Evolutionary conservation across 2,888 invertebrate species (phyloP), one percentile per base, ranked within the genome.

Genomic region (Nasonia oneida): DNA sequence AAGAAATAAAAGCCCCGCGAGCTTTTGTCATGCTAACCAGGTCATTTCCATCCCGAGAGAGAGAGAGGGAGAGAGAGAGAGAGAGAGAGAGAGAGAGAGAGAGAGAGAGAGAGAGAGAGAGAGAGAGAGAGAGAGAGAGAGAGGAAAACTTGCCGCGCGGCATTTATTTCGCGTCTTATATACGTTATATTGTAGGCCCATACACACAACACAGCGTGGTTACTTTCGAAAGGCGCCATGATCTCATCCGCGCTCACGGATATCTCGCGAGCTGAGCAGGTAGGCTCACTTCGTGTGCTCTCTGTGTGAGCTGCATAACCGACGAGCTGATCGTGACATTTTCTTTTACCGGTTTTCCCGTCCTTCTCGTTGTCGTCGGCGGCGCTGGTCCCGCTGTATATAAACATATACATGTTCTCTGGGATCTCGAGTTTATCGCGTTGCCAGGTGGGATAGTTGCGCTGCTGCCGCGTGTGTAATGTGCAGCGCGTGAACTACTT

Each of bases 331-430:
- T 89, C 90, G 87, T 91, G 89, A 90, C 90, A 88, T 90, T 91
- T 90, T 90, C 89, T 88, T 77, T 85, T 89, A 88, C 89, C 89
- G 89, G 89, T 89, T 91, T 90, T 89, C 87, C 88, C 87, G 73
- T 73, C 42, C 14, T 12, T n/a, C 3, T 4, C 29, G 42, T 37
- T 42, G n/a, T 29, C 23, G 37, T 39, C 73, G 39, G 8, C n/a
- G 53, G 37, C 64, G 29, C 0, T 29, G 64, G 23, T 29, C 29
- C 29, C 64, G 23, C 23, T 42, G 10, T 23, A 42, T 73, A 39
- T 5, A 73, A 12, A 10, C 39, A 42, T 42, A 23, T 53, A 53
- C 18, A 50, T 14, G 8, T 15, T 2, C 4, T 61, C 67, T 33
- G 12, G 67, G 33, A 67, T 67, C 67, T 18, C 23, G 42, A 39